Evolutionary conservation across 2,797 vertebrate genomes (phyloP).

Genomic region (Thamnophis elegans): DNA sequence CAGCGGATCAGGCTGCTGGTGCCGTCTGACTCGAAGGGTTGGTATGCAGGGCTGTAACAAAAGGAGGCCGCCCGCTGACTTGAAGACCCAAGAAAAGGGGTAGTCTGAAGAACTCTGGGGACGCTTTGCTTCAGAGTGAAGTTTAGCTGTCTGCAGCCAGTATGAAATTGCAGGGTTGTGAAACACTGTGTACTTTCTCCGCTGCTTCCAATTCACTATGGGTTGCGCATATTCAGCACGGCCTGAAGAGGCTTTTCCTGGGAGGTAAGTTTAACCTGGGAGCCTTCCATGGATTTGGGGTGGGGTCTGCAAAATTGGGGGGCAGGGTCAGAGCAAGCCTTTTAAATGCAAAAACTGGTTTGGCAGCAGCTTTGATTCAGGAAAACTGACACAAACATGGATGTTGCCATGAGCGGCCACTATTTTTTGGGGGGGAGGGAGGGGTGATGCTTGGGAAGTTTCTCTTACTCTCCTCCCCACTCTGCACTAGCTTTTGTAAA

Average conservation of each 20-base stretch:
- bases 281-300: neutral
- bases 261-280: conserved; percentile 79
- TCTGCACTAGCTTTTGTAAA: neutral
- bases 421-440: too few species aligned
- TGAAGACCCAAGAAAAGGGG: conserved; percentile 38
- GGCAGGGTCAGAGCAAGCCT: neutral
- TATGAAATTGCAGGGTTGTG: conserved; percentile 36
- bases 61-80: conserved; percentile 47
- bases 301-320: neutral
- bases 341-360: neutral
- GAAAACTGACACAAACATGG: neutral
- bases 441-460: too few species aligned
- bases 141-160: conserved; percentile 32
- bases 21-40: conserved; percentile 7
- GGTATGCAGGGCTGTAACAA: conserved; percentile 51
- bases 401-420: neutral
- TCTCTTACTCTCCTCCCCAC: neutral
- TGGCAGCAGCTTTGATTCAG: neutral
- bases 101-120: conserved; percentile 40
- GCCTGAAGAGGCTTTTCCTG: conserved; percentile 73
- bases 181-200: neutral
- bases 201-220: conserved; percentile 67
- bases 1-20: neutral
- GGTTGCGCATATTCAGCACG: conserved; percentile 88
- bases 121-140: conserved; percentile 37